These are phyloP conservation scores for Deladenus siricidicola DNA, from an alignment of 2,888 invertebrate species.

Conservation along the genomic window DNA sequence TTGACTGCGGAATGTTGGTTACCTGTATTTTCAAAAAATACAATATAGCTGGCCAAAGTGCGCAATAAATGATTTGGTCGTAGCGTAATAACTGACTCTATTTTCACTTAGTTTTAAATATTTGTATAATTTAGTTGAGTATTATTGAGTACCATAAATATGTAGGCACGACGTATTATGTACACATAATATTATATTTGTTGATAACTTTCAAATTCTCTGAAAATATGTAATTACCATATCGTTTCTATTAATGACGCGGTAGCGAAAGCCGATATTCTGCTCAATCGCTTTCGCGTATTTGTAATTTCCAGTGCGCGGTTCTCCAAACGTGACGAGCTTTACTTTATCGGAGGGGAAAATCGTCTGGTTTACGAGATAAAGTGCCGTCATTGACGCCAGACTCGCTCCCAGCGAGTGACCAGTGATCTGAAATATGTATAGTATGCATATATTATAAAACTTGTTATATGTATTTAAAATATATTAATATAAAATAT, in stretches of 20 bases:
- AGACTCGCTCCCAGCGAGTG: conserved; percentile 50
- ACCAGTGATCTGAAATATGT: conserved; percentile 49
- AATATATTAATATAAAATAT: too few species aligned
- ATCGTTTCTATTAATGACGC: conserved; percentile 49
- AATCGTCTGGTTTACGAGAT: conserved; percentile 42
- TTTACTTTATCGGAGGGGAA: conserved; percentile 39
- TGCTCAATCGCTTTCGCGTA: conserved; percentile 50
- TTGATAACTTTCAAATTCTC: background rate
- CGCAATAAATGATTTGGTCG: background rate
- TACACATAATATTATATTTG: too few species aligned
- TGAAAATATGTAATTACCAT: conserved; percentile 28
- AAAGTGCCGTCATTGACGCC: conserved; percentile 50
- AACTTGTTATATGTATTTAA: too few species aligned
- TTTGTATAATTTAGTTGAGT: too few species aligned
- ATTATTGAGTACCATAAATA: too few species aligned
- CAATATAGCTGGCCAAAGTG: background rate
- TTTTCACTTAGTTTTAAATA: background rate
- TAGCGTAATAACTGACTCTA: background rate
- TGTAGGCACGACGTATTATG: too few species aligned
- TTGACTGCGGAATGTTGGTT: conserved; percentile 48
- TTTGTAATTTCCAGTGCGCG: conserved; percentile 51
- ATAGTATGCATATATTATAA: too few species aligned
- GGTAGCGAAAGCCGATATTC: conserved; percentile 45
- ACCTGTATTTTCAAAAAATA: conserved; percentile 25
- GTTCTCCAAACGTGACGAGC: conserved; percentile 51